These are phyloP conservation scores for Molossus molossus DNA, from an alignment of 2,797 vertebrate genomes.

Conservation along the genomic window DNA sequence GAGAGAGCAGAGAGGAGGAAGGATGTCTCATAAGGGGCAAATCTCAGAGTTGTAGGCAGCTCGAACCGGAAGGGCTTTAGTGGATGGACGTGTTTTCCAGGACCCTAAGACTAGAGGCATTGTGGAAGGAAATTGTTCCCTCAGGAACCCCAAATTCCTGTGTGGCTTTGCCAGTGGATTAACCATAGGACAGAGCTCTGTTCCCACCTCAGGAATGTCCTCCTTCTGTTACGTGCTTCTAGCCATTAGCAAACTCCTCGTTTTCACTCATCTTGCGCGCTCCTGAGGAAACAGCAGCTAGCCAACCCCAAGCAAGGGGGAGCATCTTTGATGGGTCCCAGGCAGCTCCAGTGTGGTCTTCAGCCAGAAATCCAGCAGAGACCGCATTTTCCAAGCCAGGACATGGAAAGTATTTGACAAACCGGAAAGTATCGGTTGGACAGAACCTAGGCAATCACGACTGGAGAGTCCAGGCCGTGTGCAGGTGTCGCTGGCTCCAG, in stretches of 20 bases:
- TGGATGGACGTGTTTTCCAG: neutral
- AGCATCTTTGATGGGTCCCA: neutral
- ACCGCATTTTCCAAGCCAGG: neutral
- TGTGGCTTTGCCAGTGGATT: neutral
- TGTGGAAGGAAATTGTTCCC: neutral
- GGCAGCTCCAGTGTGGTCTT: neutral
- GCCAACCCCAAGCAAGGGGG: neutral
- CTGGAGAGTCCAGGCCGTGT: neutral
- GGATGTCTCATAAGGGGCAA: neutral
- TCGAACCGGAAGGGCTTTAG: neutral
- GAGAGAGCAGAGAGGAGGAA: neutral
- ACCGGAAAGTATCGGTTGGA: neutral
- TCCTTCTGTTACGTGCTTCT: neutral
- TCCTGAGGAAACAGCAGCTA: neutral
- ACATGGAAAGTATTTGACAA: neutral
- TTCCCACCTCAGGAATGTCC: neutral
- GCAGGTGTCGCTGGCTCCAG: neutral
- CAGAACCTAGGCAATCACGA: neutral
- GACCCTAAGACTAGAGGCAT: neutral
- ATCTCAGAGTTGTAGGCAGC: neutral
- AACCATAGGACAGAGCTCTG: neutral
- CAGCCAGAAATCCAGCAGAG: neutral
- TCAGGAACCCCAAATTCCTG: neutral
- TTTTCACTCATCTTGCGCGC: neutral
- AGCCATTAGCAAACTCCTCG: neutral